These are phyloP conservation scores for Crocodylus rhombifer DNA, from an alignment of 2,797 vertebrate genomes.

Conservation along the genomic window DNA sequence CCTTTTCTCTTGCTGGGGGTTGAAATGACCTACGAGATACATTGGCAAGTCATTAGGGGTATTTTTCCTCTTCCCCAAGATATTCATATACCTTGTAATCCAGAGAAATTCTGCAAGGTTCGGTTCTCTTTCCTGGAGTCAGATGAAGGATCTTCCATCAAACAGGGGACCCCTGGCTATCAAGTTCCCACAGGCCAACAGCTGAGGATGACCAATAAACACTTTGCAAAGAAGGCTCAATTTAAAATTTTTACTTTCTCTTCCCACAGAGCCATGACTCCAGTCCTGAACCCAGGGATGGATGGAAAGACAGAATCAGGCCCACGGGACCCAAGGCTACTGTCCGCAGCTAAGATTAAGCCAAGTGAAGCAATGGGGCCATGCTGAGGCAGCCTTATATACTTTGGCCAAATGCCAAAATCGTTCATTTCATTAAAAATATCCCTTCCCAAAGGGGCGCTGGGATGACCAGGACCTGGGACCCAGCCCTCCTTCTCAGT, in stretches of 20 bases:
- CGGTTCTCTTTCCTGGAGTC: background rate
- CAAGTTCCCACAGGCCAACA: conserved; percentile 11
- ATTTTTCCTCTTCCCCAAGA: background rate
- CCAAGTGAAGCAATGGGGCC: background rate
- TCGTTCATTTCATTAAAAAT: background rate
- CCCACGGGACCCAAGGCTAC: background rate
- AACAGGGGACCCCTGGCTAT: background rate
- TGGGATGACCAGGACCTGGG: background rate
- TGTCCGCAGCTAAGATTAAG: background rate
- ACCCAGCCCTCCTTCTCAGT: background rate
- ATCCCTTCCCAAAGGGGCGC: background rate
- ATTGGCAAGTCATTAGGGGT: background rate
- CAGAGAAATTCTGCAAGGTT: conserved; percentile 2
- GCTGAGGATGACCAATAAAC: background rate
- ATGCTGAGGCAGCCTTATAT: background rate
- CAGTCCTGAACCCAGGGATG: background rate
- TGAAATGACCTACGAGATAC: conserved; percentile 46
- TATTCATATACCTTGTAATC: background rate
- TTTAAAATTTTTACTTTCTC: background rate
- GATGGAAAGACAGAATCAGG: conserved; percentile 8
- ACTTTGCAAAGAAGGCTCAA: background rate
- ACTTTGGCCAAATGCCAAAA: background rate
- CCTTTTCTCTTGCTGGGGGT: conserved; percentile 71
- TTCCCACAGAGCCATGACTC: background rate
- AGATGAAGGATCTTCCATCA: conserved; percentile 3